Percentiles rank a stretch among this genome's conserved stretches.
These are phyloP conservation scores for Tychaedon coryphoeus DNA, from an alignment of 2,113 vertebrate genomes.

Conservation along the genomic window DNA sequence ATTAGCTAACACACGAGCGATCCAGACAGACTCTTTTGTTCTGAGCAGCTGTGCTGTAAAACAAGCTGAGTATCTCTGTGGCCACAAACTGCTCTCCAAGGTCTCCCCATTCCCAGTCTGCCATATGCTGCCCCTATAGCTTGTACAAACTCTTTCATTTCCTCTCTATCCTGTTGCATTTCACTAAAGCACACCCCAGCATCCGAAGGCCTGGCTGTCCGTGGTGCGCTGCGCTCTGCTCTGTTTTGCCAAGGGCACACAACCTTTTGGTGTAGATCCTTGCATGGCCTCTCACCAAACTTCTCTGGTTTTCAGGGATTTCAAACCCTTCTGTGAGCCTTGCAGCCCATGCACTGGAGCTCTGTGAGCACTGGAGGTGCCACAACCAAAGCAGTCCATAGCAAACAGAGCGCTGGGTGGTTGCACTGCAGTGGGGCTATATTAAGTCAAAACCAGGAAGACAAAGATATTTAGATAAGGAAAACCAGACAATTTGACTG, in stretches of 20 bases:
- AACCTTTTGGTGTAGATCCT: background rate
- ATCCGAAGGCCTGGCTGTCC: accelerated
- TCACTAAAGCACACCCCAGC: background rate
- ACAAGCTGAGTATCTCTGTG: background rate
- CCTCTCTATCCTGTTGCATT: slow-evolving; percentile 46
- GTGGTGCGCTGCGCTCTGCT: background rate
- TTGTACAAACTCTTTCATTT: slow-evolving; percentile 48
- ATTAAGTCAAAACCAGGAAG: background rate
- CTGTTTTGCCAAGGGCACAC: background rate
- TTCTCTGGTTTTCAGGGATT: background rate
- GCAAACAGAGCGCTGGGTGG: background rate
- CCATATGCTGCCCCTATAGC: slow-evolving; percentile 40
- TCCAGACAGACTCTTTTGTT: slow-evolving; percentile 36
- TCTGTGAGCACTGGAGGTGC: background rate
- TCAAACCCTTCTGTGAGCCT: background rate
- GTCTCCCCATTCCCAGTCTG: slow-evolving; percentile 27
- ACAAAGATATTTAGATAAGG: background rate
- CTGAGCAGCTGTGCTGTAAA: slow-evolving; percentile 61
- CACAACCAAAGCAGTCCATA: background rate
- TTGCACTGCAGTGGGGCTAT: background rate
- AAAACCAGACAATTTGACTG: background rate
- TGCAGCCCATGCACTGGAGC: background rate
- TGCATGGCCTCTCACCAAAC: background rate
- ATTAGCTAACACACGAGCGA: slow-evolving; percentile 11
- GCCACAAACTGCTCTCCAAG: slow-evolving; percentile 50